Base-by-base conservation (phyloP, 2,888 invertebrate genomes). In the Polietes domitor region DNA sequence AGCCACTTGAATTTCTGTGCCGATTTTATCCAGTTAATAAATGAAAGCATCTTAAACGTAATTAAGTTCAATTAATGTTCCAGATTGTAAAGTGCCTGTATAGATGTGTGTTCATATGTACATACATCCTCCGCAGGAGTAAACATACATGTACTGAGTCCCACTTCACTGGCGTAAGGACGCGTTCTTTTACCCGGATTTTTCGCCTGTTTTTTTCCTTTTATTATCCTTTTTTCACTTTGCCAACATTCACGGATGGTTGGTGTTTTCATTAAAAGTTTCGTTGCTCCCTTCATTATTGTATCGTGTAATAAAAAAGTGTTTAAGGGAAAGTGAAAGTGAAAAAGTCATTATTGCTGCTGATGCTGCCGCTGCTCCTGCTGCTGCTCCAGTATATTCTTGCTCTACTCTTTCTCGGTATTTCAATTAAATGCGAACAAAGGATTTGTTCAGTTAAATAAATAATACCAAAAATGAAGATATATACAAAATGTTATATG, bases 61-160 rank as follows among this genome's bases (percentile, higher is more conserved):
- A 71, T 71, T 71, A 53, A 53, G 28, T 53, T 71, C 71, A 71
- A 53, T 71, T 71, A 53, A 71, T 53, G 21, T 53, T 71, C 1
- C 53, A 53, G 26, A 61, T 61, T 61, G 15, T 61, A 32, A 28
- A 61, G 21, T 55, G 12, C 55, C 6, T 12, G n/a, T n/a, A n/a
- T n/a, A n/a, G n/a, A n/a, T n/a, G n/a, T n/a, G n/a, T n/a, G n/a
- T n/a, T n/a, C n/a, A n/a, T n/a, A n/a, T n/a, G n/a, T 10, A 55
- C 55, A 21, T 12, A 15, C 50, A 2, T 4, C 10, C 9, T 32
- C 5, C 9, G 32, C 32, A 6, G 32, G 4, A 9, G 4, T 32
- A 9, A 32, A 32, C 5, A 6, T 32, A 9, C 9, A 9, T 32
- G 32, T 6, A 9, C 32, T 4, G 4, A 32, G 32, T 32, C 9